phyloP scores from a whole-genome alignment of 2,888 invertebrate species.

The Branchellion lobata region DNA sequence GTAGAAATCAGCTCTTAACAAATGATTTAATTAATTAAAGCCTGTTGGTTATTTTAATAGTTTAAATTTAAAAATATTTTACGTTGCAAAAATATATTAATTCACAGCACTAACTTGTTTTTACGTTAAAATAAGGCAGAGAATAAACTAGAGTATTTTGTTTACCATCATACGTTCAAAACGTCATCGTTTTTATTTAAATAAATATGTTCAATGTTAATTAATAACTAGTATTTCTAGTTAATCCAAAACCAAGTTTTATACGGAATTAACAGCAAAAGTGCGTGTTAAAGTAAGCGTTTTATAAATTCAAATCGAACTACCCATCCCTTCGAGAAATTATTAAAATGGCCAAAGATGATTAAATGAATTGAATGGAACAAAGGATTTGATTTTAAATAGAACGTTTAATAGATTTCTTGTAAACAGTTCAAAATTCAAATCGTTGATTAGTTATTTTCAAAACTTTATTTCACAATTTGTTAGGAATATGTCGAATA shows the following conservation, averaged over 20 bases:
- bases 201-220: slow-evolving; percentile 20
- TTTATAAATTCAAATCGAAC: neutral
- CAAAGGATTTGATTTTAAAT: slow-evolving; percentile 6
- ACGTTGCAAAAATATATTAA: too few relatives aligned
- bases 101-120: too few relatives aligned
- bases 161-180: slow-evolving; percentile 17
- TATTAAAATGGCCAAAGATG: slow-evolving; percentile 20
- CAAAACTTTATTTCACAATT: neutral
- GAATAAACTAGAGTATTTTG: too few relatives aligned
- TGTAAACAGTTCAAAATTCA: neutral
- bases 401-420: neutral
- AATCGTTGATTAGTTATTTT: neutral
- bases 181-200: slow-evolving; percentile 10
- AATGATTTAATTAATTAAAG: neutral
- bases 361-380: slow-evolving; percentile 14
- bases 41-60: neutral
- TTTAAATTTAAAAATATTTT: neutral
- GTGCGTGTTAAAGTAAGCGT: slow-evolving; percentile 17
- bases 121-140: too few relatives aligned
- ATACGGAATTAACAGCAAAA: neutral
- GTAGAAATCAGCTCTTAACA: too few relatives aligned
- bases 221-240: slow-evolving; percentile 1
- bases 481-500: slow-evolving; percentile 38
- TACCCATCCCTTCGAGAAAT: neutral
- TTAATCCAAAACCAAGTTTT: neutral